Percentiles rank a stretch among this genome's conserved stretches.
phyloP scores from a whole-genome alignment of 2,797 vertebrate species.

The Echiichthys vipera region DNA sequence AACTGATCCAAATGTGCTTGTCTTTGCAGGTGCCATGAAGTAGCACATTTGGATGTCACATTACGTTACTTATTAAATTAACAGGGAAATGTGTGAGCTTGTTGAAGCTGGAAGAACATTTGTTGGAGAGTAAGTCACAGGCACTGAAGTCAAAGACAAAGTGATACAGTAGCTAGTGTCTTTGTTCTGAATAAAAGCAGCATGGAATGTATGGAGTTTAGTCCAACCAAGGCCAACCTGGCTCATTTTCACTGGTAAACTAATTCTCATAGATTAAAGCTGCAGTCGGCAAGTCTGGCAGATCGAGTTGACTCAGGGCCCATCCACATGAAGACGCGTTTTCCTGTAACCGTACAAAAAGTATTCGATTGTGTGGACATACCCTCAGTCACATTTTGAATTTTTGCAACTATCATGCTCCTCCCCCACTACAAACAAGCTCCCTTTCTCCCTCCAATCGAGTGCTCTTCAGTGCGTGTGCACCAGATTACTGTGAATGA shows the following conservation, averaged over 20 bases:
- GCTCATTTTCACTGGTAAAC: not conserved
- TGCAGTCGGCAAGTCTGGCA: too few species aligned
- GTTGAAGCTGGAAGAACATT: not conserved
- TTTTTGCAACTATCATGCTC: too few species aligned
- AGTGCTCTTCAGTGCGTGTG: too few species aligned
- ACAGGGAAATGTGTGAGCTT: not conserved
- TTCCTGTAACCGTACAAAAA: too few species aligned
- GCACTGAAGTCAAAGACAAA: not conserved
- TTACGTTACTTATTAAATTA: conserved; percentile 1
- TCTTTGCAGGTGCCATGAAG: not conserved
- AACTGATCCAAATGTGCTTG: not conserved
- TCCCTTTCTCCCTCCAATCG: too few species aligned
- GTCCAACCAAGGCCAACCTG: not conserved
- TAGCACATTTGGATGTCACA: not conserved
- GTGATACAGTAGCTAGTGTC: not conserved
- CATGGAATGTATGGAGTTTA: not conserved
- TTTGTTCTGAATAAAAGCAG: not conserved
- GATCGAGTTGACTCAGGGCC: conserved; percentile 3
- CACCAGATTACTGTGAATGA: too few species aligned
- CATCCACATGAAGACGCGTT: too few species aligned
- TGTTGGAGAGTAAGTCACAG: not conserved
- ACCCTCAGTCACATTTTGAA: too few species aligned
- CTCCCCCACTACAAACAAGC: too few species aligned
- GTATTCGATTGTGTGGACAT: too few species aligned
- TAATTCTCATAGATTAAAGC: conserved; percentile 19